phyloP scores from a whole-genome alignment of 2,113 vertebrate genomes.

The Himantopus leucocephalus region DNA sequence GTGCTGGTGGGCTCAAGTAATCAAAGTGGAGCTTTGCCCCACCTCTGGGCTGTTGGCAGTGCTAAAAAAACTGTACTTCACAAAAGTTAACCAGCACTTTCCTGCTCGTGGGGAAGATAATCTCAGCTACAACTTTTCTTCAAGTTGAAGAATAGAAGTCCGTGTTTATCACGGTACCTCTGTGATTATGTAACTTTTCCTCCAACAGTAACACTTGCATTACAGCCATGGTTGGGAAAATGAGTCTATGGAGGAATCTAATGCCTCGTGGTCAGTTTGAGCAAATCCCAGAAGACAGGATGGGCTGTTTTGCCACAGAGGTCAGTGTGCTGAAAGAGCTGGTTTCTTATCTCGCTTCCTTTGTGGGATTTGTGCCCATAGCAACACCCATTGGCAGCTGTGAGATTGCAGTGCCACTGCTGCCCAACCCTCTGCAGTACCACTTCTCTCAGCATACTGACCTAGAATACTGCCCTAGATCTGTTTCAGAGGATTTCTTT shows the following conservation, averaged over 20 bases:
- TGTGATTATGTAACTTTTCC: neutral
- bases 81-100: neutral
- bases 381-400: neutral
- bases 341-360: neutral
- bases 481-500: neutral
- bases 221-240: neutral
- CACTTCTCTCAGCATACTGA: neutral
- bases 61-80: neutral
- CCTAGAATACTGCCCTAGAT: constrained; percentile 54
- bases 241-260: neutral
- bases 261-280: neutral
- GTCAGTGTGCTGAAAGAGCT: neutral
- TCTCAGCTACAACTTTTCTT: neutral
- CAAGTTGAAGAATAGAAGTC: neutral
- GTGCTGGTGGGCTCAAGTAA: neutral
- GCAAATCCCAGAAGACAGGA: neutral
- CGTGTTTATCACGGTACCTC: neutral
- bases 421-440: neutral
- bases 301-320: neutral
- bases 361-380: neutral
- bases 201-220: neutral
- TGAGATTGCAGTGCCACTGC: neutral
- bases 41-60: rapidly evolving
- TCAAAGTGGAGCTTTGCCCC: neutral
- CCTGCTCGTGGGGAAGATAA: neutral